Conservation (phyloP, 2,113 vertebrate species). For the Canis aureus region DNA sequence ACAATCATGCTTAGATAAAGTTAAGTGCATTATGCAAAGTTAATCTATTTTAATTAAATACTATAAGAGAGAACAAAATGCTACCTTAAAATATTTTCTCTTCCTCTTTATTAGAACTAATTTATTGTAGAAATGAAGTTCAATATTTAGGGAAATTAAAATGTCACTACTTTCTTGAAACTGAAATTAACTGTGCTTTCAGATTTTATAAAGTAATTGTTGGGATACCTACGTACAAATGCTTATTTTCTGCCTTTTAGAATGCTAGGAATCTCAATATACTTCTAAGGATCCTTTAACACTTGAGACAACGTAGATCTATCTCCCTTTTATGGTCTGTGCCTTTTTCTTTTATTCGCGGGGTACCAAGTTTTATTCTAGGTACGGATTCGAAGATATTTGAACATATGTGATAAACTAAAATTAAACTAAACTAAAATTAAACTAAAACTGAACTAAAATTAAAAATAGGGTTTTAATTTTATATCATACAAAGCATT, state of each 20-base stretch:
- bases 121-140: not conserved
- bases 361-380: not conserved
- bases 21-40: not conserved
- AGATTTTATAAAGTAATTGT: not conserved
- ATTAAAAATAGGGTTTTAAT: conserved; percentile 46
- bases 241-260: not conserved
- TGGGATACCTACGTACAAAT: not conserved
- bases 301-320: not conserved
- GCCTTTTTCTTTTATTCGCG: conserved; percentile 17
- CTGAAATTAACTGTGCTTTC: conserved; percentile 16
- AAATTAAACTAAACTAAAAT: conserved; percentile 43
- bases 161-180: conserved; percentile 5
- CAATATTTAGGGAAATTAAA: conserved; percentile 21
- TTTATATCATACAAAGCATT: conserved; percentile 33
- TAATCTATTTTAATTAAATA: not conserved
- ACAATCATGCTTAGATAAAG: not conserved
- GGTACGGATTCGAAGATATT: not conserved
- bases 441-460: conserved; percentile 27
- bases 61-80: not conserved
- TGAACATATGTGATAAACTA: conserved; percentile 44
- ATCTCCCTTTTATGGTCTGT: not conserved
- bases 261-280: not conserved
- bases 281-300: not conserved
- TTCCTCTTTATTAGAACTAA: not conserved
- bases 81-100: conserved; percentile 34